Base-by-base conservation (phyloP, 2,113 vertebrate species). In the Ctenodactylus gundi region DNA sequence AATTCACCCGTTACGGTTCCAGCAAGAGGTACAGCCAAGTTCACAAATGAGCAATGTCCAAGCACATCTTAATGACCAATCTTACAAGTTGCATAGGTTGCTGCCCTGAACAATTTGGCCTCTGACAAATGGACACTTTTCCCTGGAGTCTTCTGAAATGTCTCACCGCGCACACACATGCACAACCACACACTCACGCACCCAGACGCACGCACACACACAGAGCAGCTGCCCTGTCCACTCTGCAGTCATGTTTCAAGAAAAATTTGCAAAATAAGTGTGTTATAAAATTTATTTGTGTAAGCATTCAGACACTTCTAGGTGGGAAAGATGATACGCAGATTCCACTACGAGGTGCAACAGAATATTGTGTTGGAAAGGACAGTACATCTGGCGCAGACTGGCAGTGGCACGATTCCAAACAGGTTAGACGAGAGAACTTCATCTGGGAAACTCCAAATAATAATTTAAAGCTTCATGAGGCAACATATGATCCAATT, bases 401-500 rank as follows among this genome's bases (percentile, higher is more conserved):
- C 87, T 68, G 60, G 82, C 82, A 75, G 91, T 96, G 98, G 97
- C 97, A 97, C 96, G 10, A 88, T 70, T 97, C 97, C 88, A 94
- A 97, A 98, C 49, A 17, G 46, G 85, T 51, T 4, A 87, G 86
- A 92, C 17, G 89, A 96, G 94, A 41, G 64, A 80, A 27, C 76
- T 85, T 57, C 60, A 46, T 93, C 31, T 39, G 92, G 90, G 95
- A 81, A 82, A 96, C 85, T 75, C 29, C 85, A 94, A 72, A 68
- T 75, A 92, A 91, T 94, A 97, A 97, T 96, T 83, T 97, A 98
- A 97, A 98, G 98, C 96, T 98, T 94, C 92, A 70, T 88, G 92
- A 97, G 77, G 97, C 88, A 41, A 96, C 84, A 82, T 95, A 90
- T 92, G 84, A 94, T 96, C 94, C 96, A 95, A 97, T 89, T 97